A percentile compares a stretch with the other conserved stretches of the same genome.
These are phyloP conservation scores for Balaenoptera acutorostrata DNA, from an alignment of 2,113 vertebrate species.

Conservation along the genomic window DNA sequence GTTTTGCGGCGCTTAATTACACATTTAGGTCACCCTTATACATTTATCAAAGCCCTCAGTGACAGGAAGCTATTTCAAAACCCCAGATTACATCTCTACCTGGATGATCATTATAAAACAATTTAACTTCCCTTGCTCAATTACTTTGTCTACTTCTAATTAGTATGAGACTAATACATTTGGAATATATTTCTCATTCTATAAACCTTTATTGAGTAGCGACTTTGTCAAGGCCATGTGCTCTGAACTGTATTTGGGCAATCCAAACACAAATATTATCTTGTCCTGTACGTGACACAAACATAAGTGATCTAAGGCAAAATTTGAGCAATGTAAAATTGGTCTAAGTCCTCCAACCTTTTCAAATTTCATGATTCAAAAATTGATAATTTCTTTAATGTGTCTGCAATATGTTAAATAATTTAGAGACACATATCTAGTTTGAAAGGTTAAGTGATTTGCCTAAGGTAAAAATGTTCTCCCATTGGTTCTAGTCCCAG, in stretches of 20 bases:
- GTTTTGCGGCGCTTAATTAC: not conserved
- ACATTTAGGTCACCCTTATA: not conserved
- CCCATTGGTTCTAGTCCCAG: not conserved
- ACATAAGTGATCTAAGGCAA: not conserved
- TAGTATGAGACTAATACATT: not conserved
- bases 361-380: not conserved
- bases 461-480: not conserved
- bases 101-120: not conserved
- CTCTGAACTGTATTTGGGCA: not conserved
- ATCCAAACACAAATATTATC: not conserved
- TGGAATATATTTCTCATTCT: not conserved
- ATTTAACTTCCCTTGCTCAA: not conserved
- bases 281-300: not conserved
- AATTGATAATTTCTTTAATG: not conserved
- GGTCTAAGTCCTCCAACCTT: not conserved
- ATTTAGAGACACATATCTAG: not conserved
- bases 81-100: not conserved
- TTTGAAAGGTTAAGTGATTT: not conserved
- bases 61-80: not conserved
- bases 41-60: not conserved
- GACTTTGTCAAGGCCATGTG: not conserved
- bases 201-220: not conserved
- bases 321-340: not conserved
- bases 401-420: not conserved
- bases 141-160: not conserved